A percentile compares a stretch with the other conserved stretches of the same genome.
These are phyloP conservation scores for Triplophysa yarkandensis DNA, from an alignment of 2,797 vertebrate genomes.

Conservation along the genomic window DNA sequence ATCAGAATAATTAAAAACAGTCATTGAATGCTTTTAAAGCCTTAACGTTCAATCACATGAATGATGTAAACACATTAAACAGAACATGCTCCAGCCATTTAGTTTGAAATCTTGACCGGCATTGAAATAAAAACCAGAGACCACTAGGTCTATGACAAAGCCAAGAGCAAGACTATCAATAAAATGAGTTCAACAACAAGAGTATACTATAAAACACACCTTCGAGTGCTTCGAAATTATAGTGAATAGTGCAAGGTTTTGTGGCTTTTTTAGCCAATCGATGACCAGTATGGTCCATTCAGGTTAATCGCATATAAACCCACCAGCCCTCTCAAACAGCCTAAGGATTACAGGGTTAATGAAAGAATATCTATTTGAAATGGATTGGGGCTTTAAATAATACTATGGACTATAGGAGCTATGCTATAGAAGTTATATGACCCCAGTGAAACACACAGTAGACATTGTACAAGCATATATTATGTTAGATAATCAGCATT, in stretches of 20 bases:
- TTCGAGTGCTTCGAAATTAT: not conserved
- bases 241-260: constrained; percentile 16
- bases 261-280: constrained; percentile 45
- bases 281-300: constrained; percentile 55
- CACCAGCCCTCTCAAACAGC: constrained; percentile 20
- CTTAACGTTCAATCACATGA: too few species aligned
- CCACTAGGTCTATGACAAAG: too few species aligned
- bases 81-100: too few species aligned
- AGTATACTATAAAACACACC: not conserved
- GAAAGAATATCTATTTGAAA: constrained; percentile 59
- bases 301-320: constrained; percentile 72
- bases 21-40: too few species aligned
- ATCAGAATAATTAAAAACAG: too few species aligned
- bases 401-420: not conserved
- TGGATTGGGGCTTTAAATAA: constrained; percentile 58
- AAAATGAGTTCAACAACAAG: too few species aligned
- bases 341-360: constrained; percentile 72
- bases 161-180: too few species aligned
- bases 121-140: too few species aligned
- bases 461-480: not conserved
- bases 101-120: too few species aligned
- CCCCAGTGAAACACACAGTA: not conserved
- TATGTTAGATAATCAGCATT: not conserved
- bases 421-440: constrained; percentile 27
- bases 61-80: too few species aligned